Evolutionary conservation across 2,797 vertebrate species (phyloP).

Genomic region (Malacoctenus gilli): DNA sequence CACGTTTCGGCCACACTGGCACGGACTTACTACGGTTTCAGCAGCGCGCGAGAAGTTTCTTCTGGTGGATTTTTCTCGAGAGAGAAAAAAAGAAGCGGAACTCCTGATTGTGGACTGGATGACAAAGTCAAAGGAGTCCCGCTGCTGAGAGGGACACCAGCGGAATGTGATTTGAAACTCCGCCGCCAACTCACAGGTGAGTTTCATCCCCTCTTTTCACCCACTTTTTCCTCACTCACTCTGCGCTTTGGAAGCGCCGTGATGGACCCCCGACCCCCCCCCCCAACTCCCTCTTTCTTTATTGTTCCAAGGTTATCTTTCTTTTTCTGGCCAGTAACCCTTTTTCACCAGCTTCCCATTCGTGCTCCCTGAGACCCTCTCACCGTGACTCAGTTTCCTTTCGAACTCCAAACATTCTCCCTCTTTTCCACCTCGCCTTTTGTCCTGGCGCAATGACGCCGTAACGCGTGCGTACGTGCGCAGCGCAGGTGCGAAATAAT

Average conservation of each 20-base stretch:
- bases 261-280: no score
- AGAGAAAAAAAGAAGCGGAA: neutral
- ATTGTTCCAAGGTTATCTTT: constrained; percentile 23
- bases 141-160: constrained; percentile 16
- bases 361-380: constrained; percentile 34
- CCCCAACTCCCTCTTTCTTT: no score
- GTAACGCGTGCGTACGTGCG: no score
- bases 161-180: constrained; percentile 63
- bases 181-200: constrained; percentile 63
- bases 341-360: constrained; percentile 30
- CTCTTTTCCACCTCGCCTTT: constrained; percentile 37
- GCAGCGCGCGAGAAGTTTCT: neutral
- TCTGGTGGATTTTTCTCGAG: neutral
- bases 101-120: constrained; percentile 32
- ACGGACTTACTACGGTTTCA: no score
- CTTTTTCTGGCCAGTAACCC: constrained; percentile 34
- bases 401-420: constrained; percentile 41
- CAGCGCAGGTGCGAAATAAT: constrained; percentile 63
- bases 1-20: neutral
- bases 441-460: constrained; percentile 37
- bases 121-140: constrained; percentile 37
- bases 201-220: neutral
- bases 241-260: no score
- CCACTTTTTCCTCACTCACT: no score
- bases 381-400: constrained; percentile 66